phyloP scores from a whole-genome alignment of 2,888 invertebrate genomes.

The Nephrotoma guestfalica region DNA sequence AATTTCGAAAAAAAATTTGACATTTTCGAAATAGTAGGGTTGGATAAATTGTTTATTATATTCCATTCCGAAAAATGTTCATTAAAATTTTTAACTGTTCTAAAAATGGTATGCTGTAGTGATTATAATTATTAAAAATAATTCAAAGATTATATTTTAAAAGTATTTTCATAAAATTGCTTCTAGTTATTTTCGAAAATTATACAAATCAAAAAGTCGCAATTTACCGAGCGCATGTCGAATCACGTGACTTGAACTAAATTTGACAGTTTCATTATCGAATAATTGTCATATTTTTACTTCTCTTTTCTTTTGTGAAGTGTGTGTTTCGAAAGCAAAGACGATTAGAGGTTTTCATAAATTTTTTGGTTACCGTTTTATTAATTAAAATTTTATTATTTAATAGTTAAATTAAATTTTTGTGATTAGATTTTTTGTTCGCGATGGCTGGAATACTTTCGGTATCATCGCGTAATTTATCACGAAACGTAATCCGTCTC shows the following conservation, averaged over 20 bases:
- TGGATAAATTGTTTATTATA: background rate
- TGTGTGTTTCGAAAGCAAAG: background rate
- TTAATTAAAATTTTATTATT: background rate
- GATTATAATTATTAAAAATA: no score
- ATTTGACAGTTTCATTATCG: background rate
- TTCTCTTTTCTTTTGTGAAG: background rate
- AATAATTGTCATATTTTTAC: background rate
- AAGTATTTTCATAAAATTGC: no score
- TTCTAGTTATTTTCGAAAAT: background rate
- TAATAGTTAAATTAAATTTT: background rate
- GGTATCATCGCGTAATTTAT: conserved; percentile 33
- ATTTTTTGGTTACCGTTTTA: background rate
- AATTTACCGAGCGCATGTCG: background rate
- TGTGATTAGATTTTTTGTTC: background rate
- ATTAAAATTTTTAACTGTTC: no score
- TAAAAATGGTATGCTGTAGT: no score
- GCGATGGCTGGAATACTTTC: conserved; percentile 36
- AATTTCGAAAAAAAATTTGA: background rate
- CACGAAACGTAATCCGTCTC: conserved; percentile 26
- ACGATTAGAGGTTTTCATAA: background rate
- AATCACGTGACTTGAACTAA: background rate
- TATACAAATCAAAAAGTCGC: background rate
- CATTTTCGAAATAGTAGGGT: background rate
- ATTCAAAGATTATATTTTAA: no score
- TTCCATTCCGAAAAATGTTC: no score